These are phyloP conservation scores for Erinaceus europaeus DNA, from an alignment of 2,113 vertebrate genomes.

Conservation along the genomic window DNA sequence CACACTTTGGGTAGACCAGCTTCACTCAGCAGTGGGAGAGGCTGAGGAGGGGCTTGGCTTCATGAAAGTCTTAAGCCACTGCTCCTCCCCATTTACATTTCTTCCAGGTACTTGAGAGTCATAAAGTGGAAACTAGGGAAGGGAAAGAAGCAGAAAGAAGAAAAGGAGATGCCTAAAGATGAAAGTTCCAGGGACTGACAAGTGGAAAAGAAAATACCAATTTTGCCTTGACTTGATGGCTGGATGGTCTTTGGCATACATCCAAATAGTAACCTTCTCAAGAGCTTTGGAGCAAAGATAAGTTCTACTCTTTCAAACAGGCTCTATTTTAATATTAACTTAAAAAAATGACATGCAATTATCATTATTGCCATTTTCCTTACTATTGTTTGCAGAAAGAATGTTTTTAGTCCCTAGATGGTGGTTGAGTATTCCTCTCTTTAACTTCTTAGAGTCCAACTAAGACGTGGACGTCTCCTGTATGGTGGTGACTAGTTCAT, in stretches of 20 bases:
- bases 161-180: not conserved
- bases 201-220: not conserved
- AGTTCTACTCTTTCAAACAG: constrained; percentile 31
- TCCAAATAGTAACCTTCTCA: constrained; percentile 1
- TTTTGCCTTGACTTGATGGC: not conserved
- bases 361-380: not conserved
- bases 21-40: not conserved
- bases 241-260: not conserved
- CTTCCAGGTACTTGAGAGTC: constrained; percentile 10
- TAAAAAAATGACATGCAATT: not conserved
- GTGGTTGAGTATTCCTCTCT: not conserved
- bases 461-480: not conserved
- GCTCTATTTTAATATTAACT: constrained; percentile 28
- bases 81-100: not conserved
- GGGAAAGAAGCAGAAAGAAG: not conserved
- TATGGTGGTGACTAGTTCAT: not conserved
- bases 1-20: not conserved
- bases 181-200: not conserved
- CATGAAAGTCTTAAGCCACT: too few relatives aligned
- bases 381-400: constrained; percentile 19
- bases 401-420: not conserved
- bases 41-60: not conserved
- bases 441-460: not conserved
- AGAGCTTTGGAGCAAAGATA: constrained; percentile 12
- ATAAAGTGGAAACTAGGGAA: not conserved